Base-by-base conservation (phyloP, 2,113 vertebrate genomes). In the Capricornis sumatraensis region DNA sequence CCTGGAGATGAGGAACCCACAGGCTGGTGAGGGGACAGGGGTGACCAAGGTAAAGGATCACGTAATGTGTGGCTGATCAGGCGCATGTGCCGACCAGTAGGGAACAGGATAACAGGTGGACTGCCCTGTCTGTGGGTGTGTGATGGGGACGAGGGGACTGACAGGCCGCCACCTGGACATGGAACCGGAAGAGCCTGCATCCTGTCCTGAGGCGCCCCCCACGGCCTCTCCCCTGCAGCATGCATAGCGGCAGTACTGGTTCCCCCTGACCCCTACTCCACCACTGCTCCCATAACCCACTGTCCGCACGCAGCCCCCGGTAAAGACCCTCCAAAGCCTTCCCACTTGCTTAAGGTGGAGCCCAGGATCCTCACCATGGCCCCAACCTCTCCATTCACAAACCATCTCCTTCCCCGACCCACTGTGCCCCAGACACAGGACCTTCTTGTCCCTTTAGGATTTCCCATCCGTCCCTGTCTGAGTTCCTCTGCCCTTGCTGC, bases 191-290 rank as follows among this genome's bases (percentile, higher is more conserved):
- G 2, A 30, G 6, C 8, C 0, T 5, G 4, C 9, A 2, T 2
- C 27, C 19, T 14, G 0, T 15, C 19, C 57, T 1, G 2, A 28
- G 1, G 16, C 21, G 1, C 1, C 6, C 21, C 0, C 8, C 10
- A 2, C 0, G 4, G 43, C 12, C 19, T 36, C 57, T 30, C 19
- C 0, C 0, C 21, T 0, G 28, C 4, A 8, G 1, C 2, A 15
- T 2, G 0, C 82, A 2, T 2, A 17, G 83, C 0, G 1, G 33
- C 6, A 0, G 16, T 3, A n/a, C 58, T 7, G 62, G 33, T 36
- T 47, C 16, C 45, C 94, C 10, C 11, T 1, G 79, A 82, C 7
- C 50, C 11, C 33, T 23, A 36, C 21, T 36, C 81, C 79, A 43
- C 58, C 3, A 1, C 14, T 81, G 47, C 7, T 33, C 2, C 50